These are phyloP conservation scores for Chitala chitala DNA, from an alignment of 2,113 vertebrate species.

Conservation along the genomic window DNA sequence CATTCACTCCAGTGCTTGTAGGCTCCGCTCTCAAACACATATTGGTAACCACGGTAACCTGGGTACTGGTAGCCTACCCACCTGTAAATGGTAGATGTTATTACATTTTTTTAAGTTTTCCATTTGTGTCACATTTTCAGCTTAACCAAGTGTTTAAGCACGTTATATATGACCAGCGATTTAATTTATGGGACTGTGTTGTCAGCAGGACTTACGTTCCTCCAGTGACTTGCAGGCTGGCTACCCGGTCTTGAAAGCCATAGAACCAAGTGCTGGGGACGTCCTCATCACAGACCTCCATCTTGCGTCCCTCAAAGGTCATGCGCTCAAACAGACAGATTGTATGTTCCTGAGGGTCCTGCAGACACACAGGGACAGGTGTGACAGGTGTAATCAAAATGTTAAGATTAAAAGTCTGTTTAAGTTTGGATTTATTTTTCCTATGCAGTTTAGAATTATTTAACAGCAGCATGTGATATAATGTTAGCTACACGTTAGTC, in stretches of 20 bases:
- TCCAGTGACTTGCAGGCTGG: slow-evolving; percentile 69
- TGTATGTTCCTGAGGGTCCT: slow-evolving; percentile 73
- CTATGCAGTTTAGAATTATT: no score
- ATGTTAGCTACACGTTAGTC: no score
- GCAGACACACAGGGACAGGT: background rate
- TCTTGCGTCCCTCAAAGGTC: slow-evolving; percentile 74
- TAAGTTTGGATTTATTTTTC: no score
- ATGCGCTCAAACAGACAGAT: slow-evolving; percentile 67
- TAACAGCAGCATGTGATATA: no score
- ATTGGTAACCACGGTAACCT: slow-evolving; percentile 74
- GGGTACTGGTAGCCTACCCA: slow-evolving; percentile 80
- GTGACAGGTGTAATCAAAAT: background rate
- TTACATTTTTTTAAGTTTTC: no score
- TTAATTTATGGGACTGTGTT: no score
- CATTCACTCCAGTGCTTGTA: slow-evolving; percentile 78
- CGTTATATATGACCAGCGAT: no score
- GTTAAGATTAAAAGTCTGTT: background rate
- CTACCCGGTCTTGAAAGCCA: slow-evolving; percentile 70
- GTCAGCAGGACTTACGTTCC: slow-evolving; percentile 68
- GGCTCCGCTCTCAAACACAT: slow-evolving; percentile 64
- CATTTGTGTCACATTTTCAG: background rate
- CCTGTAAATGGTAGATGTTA: slow-evolving; percentile 39
- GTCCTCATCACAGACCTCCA: slow-evolving; percentile 76
- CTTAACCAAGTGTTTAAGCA: background rate
- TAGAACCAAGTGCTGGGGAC: slow-evolving; percentile 75